phyloP scores from a whole-genome alignment of 1,140 invertebrate genomes.

The Drosophila tristis region DNA sequence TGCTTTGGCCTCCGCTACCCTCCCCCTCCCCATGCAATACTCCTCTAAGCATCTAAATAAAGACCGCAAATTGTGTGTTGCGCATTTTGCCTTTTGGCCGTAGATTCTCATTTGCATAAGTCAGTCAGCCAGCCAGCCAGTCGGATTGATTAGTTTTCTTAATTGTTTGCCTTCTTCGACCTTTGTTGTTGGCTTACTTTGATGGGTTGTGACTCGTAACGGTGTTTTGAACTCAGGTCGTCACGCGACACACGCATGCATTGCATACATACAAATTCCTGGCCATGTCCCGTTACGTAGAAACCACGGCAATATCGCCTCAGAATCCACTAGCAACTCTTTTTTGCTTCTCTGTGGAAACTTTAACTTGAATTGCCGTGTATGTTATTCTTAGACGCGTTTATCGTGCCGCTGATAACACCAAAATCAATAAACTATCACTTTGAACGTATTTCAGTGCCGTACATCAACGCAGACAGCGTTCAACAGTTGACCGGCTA shows the following conservation, averaged over 20 bases:
- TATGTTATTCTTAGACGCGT: slow-evolving; percentile 12
- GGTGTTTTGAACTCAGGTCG: slow-evolving; percentile 16
- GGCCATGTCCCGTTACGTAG: slow-evolving; percentile 14
- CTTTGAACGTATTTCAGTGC: slow-evolving; percentile 55
- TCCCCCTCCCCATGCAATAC: slow-evolving; percentile 19
- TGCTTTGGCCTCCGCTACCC: slow-evolving; percentile 22
- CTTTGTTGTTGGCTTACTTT: slow-evolving; percentile 15
- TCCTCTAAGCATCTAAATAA: slow-evolving; percentile 57
- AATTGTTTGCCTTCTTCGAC: slow-evolving; percentile 30
- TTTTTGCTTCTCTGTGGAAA: neutral
- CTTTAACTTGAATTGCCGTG: too few relatives aligned
- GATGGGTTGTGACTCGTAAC: slow-evolving; percentile 16
- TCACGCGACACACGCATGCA: slow-evolving; percentile 19
- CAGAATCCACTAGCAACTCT: neutral
- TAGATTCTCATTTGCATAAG: slow-evolving; percentile 61
- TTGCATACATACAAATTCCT: slow-evolving; percentile 4
- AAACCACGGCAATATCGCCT: slow-evolving; percentile 2
- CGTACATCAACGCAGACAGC: slow-evolving; percentile 45
- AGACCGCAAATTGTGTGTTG: slow-evolving; percentile 54
- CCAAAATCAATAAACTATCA: slow-evolving; percentile 36
- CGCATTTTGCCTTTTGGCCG: slow-evolving; percentile 59
- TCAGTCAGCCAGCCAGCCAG: slow-evolving; percentile 9
- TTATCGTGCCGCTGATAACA: slow-evolving; percentile 53
- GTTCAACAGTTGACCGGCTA: slow-evolving; percentile 44
- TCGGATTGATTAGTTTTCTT: slow-evolving; percentile 50